Evolutionary conservation across 2,113 vertebrate species (phyloP).

Genomic region (Leptodactylus fuscus): DNA sequence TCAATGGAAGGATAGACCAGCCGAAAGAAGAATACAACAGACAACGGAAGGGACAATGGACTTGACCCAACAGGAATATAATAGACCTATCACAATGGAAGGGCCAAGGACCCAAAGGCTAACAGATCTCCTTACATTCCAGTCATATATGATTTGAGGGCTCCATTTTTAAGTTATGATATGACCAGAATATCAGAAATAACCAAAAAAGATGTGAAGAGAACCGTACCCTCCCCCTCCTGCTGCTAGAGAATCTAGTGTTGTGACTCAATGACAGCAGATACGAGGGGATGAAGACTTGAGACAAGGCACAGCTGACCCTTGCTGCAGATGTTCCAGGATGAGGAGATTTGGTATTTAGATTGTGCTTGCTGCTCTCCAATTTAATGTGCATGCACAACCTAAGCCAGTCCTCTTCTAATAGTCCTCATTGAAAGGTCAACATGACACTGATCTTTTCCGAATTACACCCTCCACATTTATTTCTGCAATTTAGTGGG

Average conservation of each 20-base stretch:
- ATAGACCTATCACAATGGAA: no score
- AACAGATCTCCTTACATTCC: no score
- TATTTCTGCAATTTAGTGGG: neutral
- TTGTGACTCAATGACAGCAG: neutral
- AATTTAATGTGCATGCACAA: neutral
- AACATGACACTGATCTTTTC: slow-evolving; percentile 40
- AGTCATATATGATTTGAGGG: no score
- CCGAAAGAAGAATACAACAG: no score
- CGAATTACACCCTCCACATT: slow-evolving; percentile 15
- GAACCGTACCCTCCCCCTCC: neutral
- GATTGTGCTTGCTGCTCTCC: slow-evolving; percentile 25
- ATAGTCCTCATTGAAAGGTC: slow-evolving; percentile 27
- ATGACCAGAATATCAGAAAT: no score
- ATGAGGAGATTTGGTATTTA: slow-evolving; percentile 27
- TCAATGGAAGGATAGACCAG: no score
- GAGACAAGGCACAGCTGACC: neutral
- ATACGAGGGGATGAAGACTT: neutral
- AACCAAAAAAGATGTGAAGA: no score
- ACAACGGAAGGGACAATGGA: no score
- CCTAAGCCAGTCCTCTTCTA: neutral
- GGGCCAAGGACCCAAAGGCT: no score
- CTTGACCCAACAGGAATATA: neutral
- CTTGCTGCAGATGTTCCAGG: neutral
- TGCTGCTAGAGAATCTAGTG: neutral
- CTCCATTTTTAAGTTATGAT: no score